Evolutionary conservation across 1,140 invertebrate genomes (phyloP), one percentile per base, ranked within the genome.

Genomic region (Nomia melanderi): DNA sequence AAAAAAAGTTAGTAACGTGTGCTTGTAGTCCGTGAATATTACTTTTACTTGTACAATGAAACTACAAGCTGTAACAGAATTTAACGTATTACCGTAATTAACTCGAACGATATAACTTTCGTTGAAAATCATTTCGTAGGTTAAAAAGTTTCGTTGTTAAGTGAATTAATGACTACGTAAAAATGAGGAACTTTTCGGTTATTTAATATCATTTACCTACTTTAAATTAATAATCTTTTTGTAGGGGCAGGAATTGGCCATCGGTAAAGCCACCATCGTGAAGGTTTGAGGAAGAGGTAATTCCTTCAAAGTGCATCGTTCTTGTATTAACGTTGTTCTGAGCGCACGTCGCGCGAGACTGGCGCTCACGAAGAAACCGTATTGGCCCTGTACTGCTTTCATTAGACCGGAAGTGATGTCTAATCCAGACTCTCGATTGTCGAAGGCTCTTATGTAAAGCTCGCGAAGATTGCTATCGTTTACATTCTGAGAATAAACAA

Each of bases 341-440:
- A 93, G 81, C 33, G 90, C 89, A 44, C 91, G 87, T 63, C 91
- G 83, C 3, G 92, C 92, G 1, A 92, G 70, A 8, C 91, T 90
- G 4, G 92, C 91, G 53, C 89, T 91, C 0, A 91, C 88, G 65
- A 93, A 93, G 76, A 93, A 93, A 44, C 90, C 92, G 59, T 93
- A 93, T 23, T 88, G 85, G 0, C 91, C 92, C 8, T 89, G 86
- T 0, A 91, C 80, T 1, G 90, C 89, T 81, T 87, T 91, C 27
- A 87, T 77, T 0, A 93, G 75, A 2, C 92, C 92, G 17, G 85
- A 75, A n/a, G 86, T 87, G 0, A 90, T 90, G 20, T 90, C 88
- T 11, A 92, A 70, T 17, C 86, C 79, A 31, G 88, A 88, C 69
- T 92, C 88, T 4, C 90, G 85, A 41, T 84, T 89, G 47, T 92